Evolutionary conservation across 35 echinoderm and acorn worm genomes (phyloP).

Genomic region (Amphiura filiformis): DNA sequence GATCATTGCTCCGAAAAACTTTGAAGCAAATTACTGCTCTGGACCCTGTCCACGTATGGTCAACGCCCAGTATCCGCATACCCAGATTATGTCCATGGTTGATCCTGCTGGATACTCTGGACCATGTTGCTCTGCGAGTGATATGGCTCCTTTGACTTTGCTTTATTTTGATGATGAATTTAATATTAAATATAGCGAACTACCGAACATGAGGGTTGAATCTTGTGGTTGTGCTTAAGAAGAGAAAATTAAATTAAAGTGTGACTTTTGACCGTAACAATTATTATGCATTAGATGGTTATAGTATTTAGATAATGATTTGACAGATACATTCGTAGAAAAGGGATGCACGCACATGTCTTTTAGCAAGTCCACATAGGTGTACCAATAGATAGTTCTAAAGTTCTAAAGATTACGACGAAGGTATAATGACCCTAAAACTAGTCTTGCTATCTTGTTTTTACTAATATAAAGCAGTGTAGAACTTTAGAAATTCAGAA

Average conservation of each 20-base stretch:
- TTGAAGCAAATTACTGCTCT: slow-evolving; percentile 76
- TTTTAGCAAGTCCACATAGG: background rate
- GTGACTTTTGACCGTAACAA: background rate
- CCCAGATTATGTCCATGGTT: slow-evolving; percentile 53
- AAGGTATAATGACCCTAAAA: no score
- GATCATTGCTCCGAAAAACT: slow-evolving; percentile 75
- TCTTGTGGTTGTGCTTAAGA: slow-evolving; percentile 60
- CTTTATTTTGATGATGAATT: slow-evolving; percentile 54
- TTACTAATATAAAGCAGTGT: no score
- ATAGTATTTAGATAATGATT: background rate
- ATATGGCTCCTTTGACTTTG: slow-evolving; percentile 45
- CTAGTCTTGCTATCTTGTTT: no score
- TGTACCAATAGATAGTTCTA: background rate
- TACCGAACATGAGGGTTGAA: slow-evolving; percentile 66
- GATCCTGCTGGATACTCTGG: slow-evolving; percentile 29
- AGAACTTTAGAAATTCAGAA: no score
- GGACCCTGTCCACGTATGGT: slow-evolving; percentile 69
- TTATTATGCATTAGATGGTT: background rate
- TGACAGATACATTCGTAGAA: background rate
- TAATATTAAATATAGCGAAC: slow-evolving; percentile 57
- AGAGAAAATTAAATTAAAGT: background rate
- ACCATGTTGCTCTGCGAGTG: slow-evolving; percentile 71
- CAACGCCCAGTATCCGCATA: slow-evolving; percentile 57
- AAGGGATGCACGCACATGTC: background rate
- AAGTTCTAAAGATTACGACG: no score